A percentile compares a stretch with the other conserved stretches of the same genome.
phyloP scores from a whole-genome alignment of 2,888 invertebrate genomes.

The Steromphala cineraria region DNA sequence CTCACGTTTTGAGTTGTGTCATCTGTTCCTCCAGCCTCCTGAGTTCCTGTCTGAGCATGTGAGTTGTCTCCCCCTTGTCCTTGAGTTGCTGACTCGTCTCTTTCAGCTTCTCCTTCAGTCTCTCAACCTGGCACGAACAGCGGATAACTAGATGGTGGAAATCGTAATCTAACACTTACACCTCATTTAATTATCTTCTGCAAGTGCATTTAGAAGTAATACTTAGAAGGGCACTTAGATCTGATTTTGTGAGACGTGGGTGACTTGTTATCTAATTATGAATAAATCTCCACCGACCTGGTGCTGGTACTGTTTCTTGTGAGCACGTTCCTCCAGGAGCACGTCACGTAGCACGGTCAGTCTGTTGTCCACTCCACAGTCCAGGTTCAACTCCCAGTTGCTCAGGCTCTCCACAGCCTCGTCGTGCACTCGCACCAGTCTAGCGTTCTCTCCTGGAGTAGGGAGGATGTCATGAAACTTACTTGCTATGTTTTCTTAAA shows the following conservation, averaged over 20 bases:
- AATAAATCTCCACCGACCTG: conserved; percentile 40
- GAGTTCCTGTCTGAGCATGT: background rate
- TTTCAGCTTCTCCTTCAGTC: background rate
- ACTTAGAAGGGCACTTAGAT: too few relatives aligned
- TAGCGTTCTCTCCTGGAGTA: conserved; percentile 36
- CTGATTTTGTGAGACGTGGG: too few relatives aligned
- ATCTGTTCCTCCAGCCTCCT: background rate
- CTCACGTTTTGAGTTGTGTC: conserved; percentile 4
- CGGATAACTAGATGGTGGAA: too few relatives aligned
- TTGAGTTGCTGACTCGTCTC: background rate
- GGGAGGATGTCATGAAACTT: background rate
- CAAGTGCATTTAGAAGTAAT: too few relatives aligned
- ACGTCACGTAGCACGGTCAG: conserved; percentile 37
- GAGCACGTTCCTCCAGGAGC: conserved; percentile 32
- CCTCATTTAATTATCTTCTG: too few relatives aligned
- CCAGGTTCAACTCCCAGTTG: conserved; percentile 18
- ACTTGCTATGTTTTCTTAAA: too few relatives aligned
- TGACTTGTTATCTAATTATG: too few relatives aligned
- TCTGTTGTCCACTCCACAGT: conserved; percentile 31
- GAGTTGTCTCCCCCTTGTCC: background rate
- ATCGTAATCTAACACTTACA: too few relatives aligned
- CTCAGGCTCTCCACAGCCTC: conserved; percentile 22
- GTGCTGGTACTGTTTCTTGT: conserved; percentile 32
- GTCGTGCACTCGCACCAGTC: conserved; percentile 22
- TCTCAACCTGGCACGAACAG: background rate